Evolutionary conservation across 2,888 invertebrate genomes (phyloP).

Genomic region (Parelbella ahira): DNA sequence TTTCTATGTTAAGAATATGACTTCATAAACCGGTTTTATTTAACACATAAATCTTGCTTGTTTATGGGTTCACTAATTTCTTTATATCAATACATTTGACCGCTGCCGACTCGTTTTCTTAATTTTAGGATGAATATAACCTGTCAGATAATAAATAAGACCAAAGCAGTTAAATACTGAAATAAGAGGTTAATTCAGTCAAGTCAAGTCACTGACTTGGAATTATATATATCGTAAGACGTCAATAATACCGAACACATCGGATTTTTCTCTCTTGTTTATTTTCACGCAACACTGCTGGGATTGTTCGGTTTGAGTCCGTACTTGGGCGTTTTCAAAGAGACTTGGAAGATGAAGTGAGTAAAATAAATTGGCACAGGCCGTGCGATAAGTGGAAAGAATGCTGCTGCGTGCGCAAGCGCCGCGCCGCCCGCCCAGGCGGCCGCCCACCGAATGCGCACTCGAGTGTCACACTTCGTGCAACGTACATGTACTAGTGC

Average conservation of each 20-base stretch:
- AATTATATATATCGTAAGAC: slow-evolving; percentile 60
- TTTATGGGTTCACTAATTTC: no score
- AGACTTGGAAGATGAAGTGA: slow-evolving; percentile 38
- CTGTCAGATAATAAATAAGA: no score
- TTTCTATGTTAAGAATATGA: not conserved
- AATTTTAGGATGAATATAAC: no score
- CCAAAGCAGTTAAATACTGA: slow-evolving; percentile 12
- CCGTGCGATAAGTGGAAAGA: slow-evolving; percentile 13
- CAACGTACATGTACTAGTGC: slow-evolving; percentile 40
- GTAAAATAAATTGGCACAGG: slow-evolving; percentile 33
- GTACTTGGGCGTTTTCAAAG: slow-evolving; percentile 15
- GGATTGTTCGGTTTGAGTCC: slow-evolving; percentile 2
- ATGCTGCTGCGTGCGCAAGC: slow-evolving; percentile 36
- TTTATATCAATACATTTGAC: no score
- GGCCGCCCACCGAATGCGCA: slow-evolving; percentile 64
- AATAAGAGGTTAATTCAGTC: no score
- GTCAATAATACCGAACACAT: slow-evolving; percentile 44
- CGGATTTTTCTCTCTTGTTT: no score
- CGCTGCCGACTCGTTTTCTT: no score
- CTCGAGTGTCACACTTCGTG: slow-evolving; percentile 56
- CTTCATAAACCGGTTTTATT: no score
- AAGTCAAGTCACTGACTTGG: slow-evolving; percentile 68
- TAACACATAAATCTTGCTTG: no score
- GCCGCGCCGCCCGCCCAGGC: slow-evolving; percentile 42
- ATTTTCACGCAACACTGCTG: slow-evolving; percentile 37